Conservation (phyloP, 2,797 vertebrate genomes). For the Chloroceryle inda region DNA sequence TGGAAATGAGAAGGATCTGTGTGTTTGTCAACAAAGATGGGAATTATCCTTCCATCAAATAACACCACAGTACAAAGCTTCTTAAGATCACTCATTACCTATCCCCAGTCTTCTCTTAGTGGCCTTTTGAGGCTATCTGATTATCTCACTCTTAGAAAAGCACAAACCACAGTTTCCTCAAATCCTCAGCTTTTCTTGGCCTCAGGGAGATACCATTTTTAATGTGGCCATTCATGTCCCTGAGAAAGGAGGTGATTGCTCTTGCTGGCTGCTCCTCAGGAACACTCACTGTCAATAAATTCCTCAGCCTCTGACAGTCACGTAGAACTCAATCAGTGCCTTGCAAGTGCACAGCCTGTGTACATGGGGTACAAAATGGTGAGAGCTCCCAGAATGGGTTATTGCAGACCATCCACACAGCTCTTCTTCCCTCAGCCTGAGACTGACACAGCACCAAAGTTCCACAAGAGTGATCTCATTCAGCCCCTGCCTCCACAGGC, state of each 20-base stretch:
- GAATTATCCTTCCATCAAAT: neutral
- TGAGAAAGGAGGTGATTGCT: neutral
- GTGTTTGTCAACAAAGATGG: neutral
- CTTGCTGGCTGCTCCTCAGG: neutral
- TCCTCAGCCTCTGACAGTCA: neutral
- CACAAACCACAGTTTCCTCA: neutral
- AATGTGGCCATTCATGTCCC: neutral
- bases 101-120: neutral
- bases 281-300: too few relatives aligned
- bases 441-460: fast-evolving
- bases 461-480: neutral
- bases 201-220: neutral
- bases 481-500: neutral
- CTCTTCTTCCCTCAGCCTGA: neutral
- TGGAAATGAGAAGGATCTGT: neutral
- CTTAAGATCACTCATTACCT: neutral
- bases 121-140: neutral
- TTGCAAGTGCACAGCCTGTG: neutral
- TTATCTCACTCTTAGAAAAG: neutral
- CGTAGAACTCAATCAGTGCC: neutral
- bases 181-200: neutral
- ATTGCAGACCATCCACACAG: neutral
- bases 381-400: neutral
- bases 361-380: neutral
- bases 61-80: neutral